These are phyloP conservation scores for Kryphioiulus occultus DNA, from an alignment of 2,888 invertebrate genomes.

Conservation along the genomic window DNA sequence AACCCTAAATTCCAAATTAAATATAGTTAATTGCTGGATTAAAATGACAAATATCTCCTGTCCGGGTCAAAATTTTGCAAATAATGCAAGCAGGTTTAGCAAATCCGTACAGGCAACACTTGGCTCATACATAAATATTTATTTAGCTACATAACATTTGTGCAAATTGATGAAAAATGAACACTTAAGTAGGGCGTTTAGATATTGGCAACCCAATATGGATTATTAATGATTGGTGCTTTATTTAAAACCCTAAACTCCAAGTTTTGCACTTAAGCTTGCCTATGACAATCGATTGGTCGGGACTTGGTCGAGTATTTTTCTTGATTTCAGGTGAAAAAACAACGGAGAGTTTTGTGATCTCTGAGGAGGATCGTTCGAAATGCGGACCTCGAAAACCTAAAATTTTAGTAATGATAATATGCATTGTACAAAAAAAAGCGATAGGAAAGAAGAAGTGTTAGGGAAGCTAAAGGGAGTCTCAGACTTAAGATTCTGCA, in stretches of 20 bases:
- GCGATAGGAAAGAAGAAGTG: not conserved
- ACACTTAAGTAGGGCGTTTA: not conserved
- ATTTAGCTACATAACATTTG: not conserved
- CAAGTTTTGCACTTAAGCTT: not conserved
- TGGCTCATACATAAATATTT: not conserved
- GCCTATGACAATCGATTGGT: not conserved
- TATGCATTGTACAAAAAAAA: not conserved
- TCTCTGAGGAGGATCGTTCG: not conserved
- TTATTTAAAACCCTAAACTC: not conserved
- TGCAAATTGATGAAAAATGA: not conserved
- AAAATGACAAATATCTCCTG: not conserved
- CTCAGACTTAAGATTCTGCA: not conserved
- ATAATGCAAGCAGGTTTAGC: not conserved
- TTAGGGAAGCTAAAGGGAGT: not conserved
- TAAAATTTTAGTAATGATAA: not conserved
- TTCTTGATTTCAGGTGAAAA: slow-evolving; percentile 4
- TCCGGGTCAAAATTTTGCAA: too few species aligned
- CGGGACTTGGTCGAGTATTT: not conserved
- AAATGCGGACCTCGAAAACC: not conserved
- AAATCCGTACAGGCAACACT: not conserved
- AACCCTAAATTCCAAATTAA: too few species aligned
- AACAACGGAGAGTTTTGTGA: not conserved
- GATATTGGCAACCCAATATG: too few species aligned
- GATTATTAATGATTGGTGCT: not conserved
- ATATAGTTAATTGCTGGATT: too few species aligned